These are phyloP conservation scores for Poecile montanus DNA, from an alignment of 2,797 vertebrate genomes.

Conservation along the genomic window DNA sequence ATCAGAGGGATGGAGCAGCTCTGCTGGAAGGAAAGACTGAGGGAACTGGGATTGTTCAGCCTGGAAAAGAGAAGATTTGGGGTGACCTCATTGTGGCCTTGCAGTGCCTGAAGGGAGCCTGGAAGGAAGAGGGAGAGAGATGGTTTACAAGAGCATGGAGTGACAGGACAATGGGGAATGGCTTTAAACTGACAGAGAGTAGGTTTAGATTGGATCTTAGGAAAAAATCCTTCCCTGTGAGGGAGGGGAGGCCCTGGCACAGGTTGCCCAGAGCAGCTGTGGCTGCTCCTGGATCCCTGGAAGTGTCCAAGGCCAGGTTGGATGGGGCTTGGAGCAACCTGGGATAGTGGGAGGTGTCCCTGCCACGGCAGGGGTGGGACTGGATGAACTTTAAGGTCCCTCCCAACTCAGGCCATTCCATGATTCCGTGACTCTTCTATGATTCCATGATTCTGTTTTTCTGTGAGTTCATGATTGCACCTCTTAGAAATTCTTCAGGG, in stretches of 20 bases:
- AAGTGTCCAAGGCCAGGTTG: rapidly evolving
- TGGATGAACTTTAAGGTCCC: neutral
- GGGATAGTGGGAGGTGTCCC: rapidly evolving
- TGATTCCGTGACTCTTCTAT: neutral
- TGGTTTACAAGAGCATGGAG: neutral
- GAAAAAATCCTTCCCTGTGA: too few relatives aligned
- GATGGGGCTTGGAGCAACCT: rapidly evolving
- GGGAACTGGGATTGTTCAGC: rapidly evolving
- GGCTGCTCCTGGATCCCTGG: neutral
- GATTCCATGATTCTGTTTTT: neutral
- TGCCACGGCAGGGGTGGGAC: neutral
- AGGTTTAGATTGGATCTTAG: too few relatives aligned
- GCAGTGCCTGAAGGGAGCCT: neutral
- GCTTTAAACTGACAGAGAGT: rapidly evolving
- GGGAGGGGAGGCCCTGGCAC: rapidly evolving
- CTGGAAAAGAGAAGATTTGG: neutral
- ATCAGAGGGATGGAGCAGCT: neutral
- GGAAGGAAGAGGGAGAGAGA: neutral
- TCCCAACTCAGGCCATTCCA: neutral
- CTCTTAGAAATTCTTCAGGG: neutral
- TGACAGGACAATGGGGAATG: neutral
- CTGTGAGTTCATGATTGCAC: neutral
- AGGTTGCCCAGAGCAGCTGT: neutral
- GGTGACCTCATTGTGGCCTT: neutral
- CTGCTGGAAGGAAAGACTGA: neutral